Base-by-base conservation (phyloP, 2,797 vertebrate species). In the Enteromius viviparus region DNA sequence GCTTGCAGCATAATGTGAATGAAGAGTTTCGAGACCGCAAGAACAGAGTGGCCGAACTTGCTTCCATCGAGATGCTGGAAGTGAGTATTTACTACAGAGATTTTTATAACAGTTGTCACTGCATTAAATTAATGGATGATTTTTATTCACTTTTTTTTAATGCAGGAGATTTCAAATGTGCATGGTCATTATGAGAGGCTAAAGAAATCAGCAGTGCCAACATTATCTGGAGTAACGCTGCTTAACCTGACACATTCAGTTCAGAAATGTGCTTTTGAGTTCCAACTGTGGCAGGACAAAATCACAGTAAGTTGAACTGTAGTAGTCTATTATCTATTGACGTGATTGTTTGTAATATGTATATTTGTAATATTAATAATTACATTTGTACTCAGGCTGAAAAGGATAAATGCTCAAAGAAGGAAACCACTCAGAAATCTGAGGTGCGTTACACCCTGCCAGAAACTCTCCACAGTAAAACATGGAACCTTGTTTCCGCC, bases 151-250 rank as follows among this genome's bases (percentile, higher is more conserved):
- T 34, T 26, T n/a, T 11, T 21, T 81, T n/a, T 42, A 26, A 19
- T 65, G 0, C 69, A 88, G 87, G 83, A 89, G 76, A 62, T 89
- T 70, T 42, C 40, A 51, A 86, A 87, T 4, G 80, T 88, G 19
- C 88, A 88, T 10, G 3, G 32, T 42, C 82, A 87, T 60, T 88
- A 89, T 68, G 84, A 88, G 74, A 75, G 47, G 49, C 80, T 87
- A 76, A 89, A 85, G 37, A 79, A 47, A 37, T 40, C 79, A 1
- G 23, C 84, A 12, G 9, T 80, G 42, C 65, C 84, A 7, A 19
- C 84, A 19, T 69, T 64, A 12, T n/a, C 86, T 49, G 66, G 82
- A 11, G 81, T 87, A 51, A 89, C 84, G 0, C 58, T 78, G 37
- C 26, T 75, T 14, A 77, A 88, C 72, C 34, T 87, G 21, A 14